Evolutionary conservation across 2,113 vertebrate genomes (phyloP), one percentile per base, ranked within the genome.

Genomic region (Callopanchax toddi): DNA sequence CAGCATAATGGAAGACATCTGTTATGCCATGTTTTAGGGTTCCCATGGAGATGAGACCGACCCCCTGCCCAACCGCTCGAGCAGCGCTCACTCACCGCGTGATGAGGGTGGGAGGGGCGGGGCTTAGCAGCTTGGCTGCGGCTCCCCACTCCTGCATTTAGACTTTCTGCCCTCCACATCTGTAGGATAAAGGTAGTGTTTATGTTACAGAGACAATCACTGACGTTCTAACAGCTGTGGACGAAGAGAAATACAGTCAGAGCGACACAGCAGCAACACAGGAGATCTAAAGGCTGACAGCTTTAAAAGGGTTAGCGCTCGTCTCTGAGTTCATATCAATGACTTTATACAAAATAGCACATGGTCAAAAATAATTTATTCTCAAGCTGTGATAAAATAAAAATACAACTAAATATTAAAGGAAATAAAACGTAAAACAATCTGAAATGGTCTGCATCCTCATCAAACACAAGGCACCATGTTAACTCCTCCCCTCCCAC

Each of bases 111-210:
- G 91, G 86, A 70, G 70, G 69, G 85, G 90, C 90, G 63, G 93
- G 86, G 93, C 84, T 94, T 95, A 97, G 93, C 95, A 96, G 94
- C 93, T 95, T 93, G 94, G 93, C 91, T 94, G 95, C 73, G 81
- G 67, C 94, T 95, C 96, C 93, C 94, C 95, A 88, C 93, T 95
- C 93, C 94, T 95, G 95, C 94, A 95, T 96, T 98, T 97, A 92
- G 95, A 94, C 93, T 96, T 94, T 94, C 95, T 98, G 94, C 92
- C 94, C 93, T 97, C 95, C 95, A 97, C 91, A 98, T 99, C 96
- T 99, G 97, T 92, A 94, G 96, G 92, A 98, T 91, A 98, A 96
- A 97, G 95, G 96, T 89, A 97, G 84, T 3, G 91, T 92, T 94
- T 66, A 92, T 63, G 84, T 95, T 94, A 95, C 90, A 94, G 82